A percentile compares a stretch with the other conserved stretches of the same genome.
Evolutionary conservation across 37 sponge, comb jelly and placozoan species (phyloP).

Genomic region (Diacarnus erythraeanus): DNA sequence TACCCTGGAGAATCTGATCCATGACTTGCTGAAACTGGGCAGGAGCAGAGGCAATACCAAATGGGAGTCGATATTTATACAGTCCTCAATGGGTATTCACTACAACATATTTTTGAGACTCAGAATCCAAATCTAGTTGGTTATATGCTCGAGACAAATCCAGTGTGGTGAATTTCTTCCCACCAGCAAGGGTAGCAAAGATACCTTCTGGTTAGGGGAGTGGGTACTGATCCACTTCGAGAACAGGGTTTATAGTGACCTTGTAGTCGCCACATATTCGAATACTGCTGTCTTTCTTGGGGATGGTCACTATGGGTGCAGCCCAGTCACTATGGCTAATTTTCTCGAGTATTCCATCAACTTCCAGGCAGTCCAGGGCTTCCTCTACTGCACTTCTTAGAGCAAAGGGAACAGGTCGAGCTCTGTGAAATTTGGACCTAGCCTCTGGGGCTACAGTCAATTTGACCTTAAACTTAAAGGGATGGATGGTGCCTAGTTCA

Average conservation of each 20-base stretch:
- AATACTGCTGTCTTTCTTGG: no score
- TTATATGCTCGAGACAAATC: no score
- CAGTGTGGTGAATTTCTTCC: no score
- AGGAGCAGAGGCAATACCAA: slow-evolving; percentile 8
- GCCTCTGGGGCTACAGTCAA: neutral
- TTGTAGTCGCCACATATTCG: no score
- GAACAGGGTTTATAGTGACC: no score
- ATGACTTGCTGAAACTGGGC: slow-evolving; percentile 6
- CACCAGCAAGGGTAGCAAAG: no score
- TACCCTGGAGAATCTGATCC: no score
- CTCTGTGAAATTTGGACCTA: neutral
- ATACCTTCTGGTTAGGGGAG: no score
- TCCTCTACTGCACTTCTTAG: slow-evolving; percentile 19
- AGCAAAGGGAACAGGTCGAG: no score
- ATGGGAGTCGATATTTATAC: neutral
- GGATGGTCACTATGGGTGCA: slow-evolving; percentile 36
- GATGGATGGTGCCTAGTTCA: slow-evolving; percentile 32
- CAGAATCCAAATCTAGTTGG: slow-evolving; percentile 33
- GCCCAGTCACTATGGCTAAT: slow-evolving; percentile 32
- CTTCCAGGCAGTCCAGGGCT: slow-evolving; percentile 27
- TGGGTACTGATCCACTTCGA: no score
- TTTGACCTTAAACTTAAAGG: neutral
- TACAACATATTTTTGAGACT: slow-evolving; percentile 8
- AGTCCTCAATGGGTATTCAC: slow-evolving; percentile 7
- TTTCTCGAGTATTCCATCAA: slow-evolving; percentile 20